phyloP scores from a whole-genome alignment of 2,113 vertebrate species.

The Cyanoliseus patagonus region DNA sequence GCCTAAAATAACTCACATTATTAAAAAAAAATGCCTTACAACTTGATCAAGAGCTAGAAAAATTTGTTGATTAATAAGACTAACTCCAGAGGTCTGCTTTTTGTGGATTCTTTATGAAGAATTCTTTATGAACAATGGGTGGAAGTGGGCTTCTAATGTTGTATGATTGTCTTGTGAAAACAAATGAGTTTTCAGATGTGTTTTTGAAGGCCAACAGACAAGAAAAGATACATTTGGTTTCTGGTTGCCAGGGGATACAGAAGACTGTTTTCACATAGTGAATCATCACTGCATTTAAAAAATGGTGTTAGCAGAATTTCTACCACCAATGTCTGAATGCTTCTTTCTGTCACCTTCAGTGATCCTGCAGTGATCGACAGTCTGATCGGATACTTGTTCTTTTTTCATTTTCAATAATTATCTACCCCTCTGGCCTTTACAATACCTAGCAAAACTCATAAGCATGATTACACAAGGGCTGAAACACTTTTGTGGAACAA shows the following conservation, averaged over 20 bases:
- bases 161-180: constrained; percentile 23
- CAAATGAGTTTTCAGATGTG: constrained; percentile 30
- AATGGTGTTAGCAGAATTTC: constrained; percentile 13
- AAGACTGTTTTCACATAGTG: constrained; percentile 24
- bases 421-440: not conserved
- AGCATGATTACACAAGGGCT: not conserved
- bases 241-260: constrained; percentile 63
- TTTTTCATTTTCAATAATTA: not conserved
- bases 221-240: constrained; percentile 60
- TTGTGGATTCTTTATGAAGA: constrained; percentile 3
- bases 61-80: not conserved
- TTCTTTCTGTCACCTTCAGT: not conserved
- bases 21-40: not conserved
- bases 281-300: constrained; percentile 30
- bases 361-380: not conserved
- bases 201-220: constrained; percentile 49
- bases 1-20: not conserved
- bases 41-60: not conserved
- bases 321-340: accelerated
- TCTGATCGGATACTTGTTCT: not conserved
- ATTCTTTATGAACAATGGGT: not conserved
- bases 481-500: not conserved
- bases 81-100: not conserved
- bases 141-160: not conserved
- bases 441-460: not conserved